Evolutionary conservation across 2,888 invertebrate genomes (phyloP).

Genomic region (Aporophyla nigra): DNA sequence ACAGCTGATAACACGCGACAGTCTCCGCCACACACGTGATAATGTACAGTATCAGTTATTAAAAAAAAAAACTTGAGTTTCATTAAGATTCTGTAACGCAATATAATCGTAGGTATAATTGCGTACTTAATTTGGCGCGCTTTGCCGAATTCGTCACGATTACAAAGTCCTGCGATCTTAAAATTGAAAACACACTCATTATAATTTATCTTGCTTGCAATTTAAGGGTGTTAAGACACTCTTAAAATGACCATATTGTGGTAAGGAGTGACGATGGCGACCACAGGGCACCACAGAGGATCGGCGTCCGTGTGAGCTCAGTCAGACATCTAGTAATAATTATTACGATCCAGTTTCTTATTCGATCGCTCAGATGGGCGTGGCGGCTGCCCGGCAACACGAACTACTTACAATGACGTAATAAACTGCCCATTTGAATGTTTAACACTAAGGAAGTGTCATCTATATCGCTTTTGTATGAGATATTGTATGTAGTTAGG

Average conservation of each 20-base stretch:
- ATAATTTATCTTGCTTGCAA: constrained; percentile 23
- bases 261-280: neutral
- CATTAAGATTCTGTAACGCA: constrained; percentile 39
- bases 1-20: constrained; percentile 56
- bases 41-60: constrained; percentile 31
- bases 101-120: constrained; percentile 25
- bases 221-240: constrained; percentile 16
- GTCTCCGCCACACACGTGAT: constrained; percentile 47
- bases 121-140: constrained; percentile 30
- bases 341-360: constrained; percentile 70
- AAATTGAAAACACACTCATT: constrained; percentile 22
- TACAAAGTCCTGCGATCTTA: constrained; percentile 13
- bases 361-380: constrained; percentile 70
- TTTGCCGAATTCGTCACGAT: constrained; percentile 48
- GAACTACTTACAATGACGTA: constrained; percentile 66
- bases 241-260: constrained; percentile 20
- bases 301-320: constrained; percentile 50
- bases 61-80: constrained; percentile 37
- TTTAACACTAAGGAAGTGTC: constrained; percentile 68
- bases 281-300: constrained; percentile 16
- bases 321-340: constrained; percentile 57
- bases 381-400: constrained; percentile 70
- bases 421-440: constrained; percentile 68
- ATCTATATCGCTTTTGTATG: constrained; percentile 38
- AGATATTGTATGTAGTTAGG: constrained; percentile 20